Percentiles rank a stretch among this genome's conserved stretches.
Evolutionary conservation across 2,888 invertebrate species (phyloP).

Genomic region (Leptura quadrifasciata): DNA sequence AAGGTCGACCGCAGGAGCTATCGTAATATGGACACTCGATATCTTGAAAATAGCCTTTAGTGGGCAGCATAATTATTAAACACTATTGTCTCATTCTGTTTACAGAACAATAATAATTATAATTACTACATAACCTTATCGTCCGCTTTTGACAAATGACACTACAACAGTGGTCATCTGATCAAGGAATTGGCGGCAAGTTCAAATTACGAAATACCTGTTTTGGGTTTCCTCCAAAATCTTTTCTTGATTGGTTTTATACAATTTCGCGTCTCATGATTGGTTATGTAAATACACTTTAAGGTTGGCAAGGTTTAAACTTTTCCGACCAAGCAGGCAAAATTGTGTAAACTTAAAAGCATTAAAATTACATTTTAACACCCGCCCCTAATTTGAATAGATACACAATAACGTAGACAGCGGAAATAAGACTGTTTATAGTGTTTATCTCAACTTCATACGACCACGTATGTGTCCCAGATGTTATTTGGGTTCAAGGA

Average conservation of each 20-base stretch:
- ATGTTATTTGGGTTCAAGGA: slow-evolving; percentile 51
- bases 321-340: too few relatives aligned
- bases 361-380: neutral
- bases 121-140: slow-evolving; percentile 30
- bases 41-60: slow-evolving; percentile 91
- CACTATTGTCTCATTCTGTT: slow-evolving; percentile 24
- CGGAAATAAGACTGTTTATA: slow-evolving; percentile 11
- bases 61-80: slow-evolving; percentile 84
- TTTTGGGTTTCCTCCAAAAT: too few relatives aligned
- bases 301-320: too few relatives aligned
- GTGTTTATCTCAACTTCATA: slow-evolving; percentile 23
- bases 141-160: slow-evolving; percentile 16
- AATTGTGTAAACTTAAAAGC: neutral
- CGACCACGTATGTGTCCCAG: slow-evolving; percentile 44
- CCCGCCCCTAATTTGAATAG: neutral
- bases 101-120: neutral
- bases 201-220: neutral
- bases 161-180: slow-evolving; percentile 30
- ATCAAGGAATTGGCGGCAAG: neutral
- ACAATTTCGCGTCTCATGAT: too few relatives aligned
- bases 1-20: slow-evolving; percentile 89
- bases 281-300: too few relatives aligned
- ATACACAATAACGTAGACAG: neutral
- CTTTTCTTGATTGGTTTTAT: too few relatives aligned
- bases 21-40: slow-evolving; percentile 91